Evolutionary conservation across 1,140 invertebrate genomes (phyloP), one percentile per base, ranked within the genome.

Genomic region (Lepidotrigona ventralis): DNA sequence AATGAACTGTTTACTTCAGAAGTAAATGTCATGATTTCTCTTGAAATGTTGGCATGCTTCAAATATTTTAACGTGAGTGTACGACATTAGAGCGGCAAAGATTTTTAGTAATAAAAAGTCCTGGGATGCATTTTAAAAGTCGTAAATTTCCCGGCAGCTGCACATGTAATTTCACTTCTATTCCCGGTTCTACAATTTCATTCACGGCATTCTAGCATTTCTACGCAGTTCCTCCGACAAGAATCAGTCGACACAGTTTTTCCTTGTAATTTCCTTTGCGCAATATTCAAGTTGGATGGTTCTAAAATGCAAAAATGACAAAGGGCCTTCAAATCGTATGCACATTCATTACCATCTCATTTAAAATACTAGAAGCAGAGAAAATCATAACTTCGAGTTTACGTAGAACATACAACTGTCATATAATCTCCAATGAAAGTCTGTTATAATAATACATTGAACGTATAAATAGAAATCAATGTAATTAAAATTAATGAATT

Each of bases 101-200:
- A 60, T 69, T 70, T 46, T 64, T 21, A 19, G 11, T n/a, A 46
- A 21, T 53, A 77, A 63, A 63, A 39, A 14, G 60, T 33, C 53
- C 5, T 29, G 19, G 1, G 46, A 64, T 21, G 29, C 39, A 63
- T 21, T 66, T 33, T 3, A 11, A 46, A n/a, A 33, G 26, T 23
- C 26, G 76, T 53, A 68, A 66, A 68, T 54, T 68, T n/a, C 3
- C 17, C 2, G 5, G 12, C 6, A 60, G 56, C 19, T 60, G 11
- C 12, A 51, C 26, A 19, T 21, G 12, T 23, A 73, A 73, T 80
- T 80, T 26, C 33, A 39, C 33, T 79, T 58, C 54, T 70, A 46
- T 26, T 5, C 21, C 11, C 26, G 69, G 12, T 72, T 63, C 54
- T 29, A 9, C 69, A 63, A 33, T 72, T 54, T 64, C 29, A 29